Conservation (phyloP, 2,888 invertebrate species). For the Cacoxenus indagator region DNA sequence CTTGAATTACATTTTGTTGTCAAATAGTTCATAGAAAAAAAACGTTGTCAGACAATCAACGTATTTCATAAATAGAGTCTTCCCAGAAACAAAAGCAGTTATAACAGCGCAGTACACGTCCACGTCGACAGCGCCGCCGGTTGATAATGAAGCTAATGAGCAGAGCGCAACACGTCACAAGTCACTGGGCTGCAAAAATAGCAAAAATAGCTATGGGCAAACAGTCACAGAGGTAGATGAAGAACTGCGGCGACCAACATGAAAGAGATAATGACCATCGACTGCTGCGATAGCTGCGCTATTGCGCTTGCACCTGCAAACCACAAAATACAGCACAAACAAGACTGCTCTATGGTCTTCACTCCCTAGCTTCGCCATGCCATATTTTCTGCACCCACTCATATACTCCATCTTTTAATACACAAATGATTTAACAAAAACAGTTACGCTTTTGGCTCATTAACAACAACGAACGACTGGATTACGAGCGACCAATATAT, state of each 20-base stretch:
- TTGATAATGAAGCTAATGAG: constrained; percentile 60
- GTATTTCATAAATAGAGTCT: background rate
- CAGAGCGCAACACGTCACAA: constrained; percentile 55
- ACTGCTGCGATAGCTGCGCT: background rate
- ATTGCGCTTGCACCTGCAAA: constrained; percentile 52
- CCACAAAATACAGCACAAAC: constrained; percentile 17
- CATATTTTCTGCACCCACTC: background rate
- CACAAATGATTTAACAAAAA: constrained; percentile 45
- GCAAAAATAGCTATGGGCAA: constrained; percentile 36
- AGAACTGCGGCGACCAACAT: constrained; percentile 18
- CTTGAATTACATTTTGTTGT: no score
- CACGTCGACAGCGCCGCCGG: background rate
- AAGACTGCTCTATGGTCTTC: constrained; percentile 39
- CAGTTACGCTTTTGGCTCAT: constrained; percentile 59
- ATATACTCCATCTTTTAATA: background rate
- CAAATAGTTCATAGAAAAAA: no score
- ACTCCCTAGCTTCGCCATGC: constrained; percentile 20
- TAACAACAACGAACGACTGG: constrained; percentile 45
- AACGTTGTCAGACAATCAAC: no score
- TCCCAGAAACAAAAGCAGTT: constrained; percentile 36
- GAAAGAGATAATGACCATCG: background rate
- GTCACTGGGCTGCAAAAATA: constrained; percentile 54
- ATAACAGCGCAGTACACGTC: constrained; percentile 10
- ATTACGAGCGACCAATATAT: background rate
- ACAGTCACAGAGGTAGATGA: constrained; percentile 7